Evolutionary conservation across 2,113 vertebrate genomes (phyloP).

Genomic region (Coptodon rendalli): DNA sequence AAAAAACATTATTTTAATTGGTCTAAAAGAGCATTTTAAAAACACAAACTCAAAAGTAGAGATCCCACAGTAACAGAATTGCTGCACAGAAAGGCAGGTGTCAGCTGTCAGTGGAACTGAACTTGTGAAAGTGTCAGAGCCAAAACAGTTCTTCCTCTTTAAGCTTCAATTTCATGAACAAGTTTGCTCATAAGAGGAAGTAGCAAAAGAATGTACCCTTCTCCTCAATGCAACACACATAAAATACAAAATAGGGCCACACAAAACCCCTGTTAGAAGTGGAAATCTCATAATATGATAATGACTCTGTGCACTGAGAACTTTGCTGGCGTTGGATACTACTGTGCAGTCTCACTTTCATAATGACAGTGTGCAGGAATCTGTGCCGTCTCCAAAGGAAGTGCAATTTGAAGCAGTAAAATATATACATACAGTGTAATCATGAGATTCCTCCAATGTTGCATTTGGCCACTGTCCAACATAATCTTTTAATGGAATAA

Average conservation of each 20-base stretch:
- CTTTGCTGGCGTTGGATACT: background rate
- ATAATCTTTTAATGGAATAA: background rate
- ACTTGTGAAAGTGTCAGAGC: background rate
- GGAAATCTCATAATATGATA: background rate
- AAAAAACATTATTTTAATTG: background rate
- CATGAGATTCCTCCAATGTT: background rate
- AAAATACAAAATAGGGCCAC: background rate
- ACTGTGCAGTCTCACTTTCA: background rate
- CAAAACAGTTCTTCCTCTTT: slow-evolving; percentile 7
- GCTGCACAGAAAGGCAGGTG: background rate
- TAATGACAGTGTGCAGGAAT: background rate
- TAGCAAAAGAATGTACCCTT: background rate
- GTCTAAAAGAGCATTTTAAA: background rate
- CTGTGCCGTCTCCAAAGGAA: background rate
- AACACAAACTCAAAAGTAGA: background rate
- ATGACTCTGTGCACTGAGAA: background rate
- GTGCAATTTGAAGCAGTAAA: background rate
- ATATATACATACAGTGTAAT: background rate
- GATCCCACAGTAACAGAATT: background rate
- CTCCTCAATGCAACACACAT: background rate
- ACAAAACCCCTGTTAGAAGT: background rate
- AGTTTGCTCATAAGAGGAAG: slow-evolving; percentile 21
- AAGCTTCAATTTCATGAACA: background rate
- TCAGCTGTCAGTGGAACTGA: background rate
- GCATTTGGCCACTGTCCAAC: background rate